Evolutionary conservation across 1,140 invertebrate genomes (phyloP).

Genomic region (Thaumatotibia leucotreta): DNA sequence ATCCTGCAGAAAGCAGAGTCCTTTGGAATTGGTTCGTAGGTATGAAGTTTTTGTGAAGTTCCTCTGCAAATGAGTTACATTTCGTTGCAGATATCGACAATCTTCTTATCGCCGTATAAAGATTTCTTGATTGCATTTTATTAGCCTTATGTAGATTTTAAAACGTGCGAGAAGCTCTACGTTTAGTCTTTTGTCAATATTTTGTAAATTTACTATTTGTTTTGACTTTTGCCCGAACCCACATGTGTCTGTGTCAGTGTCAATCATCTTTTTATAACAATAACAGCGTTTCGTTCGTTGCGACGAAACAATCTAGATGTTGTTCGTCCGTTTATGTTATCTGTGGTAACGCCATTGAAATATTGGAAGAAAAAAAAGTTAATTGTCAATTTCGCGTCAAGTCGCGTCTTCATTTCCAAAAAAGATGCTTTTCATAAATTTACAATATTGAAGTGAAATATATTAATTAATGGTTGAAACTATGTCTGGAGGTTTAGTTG

Average conservation of each 20-base stretch:
- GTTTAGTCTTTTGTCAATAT: background rate
- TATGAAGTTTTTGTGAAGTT: slow-evolving; percentile 81
- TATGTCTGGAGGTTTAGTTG: slow-evolving; percentile 74
- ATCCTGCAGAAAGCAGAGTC: slow-evolving; percentile 85
- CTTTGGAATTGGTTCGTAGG: slow-evolving; percentile 85
- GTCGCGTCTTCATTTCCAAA: background rate
- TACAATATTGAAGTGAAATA: background rate
- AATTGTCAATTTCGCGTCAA: slow-evolving; percentile 1
- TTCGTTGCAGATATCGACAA: slow-evolving; percentile 24
- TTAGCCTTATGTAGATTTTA: too few relatives aligned
- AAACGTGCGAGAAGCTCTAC: background rate
- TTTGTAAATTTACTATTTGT: background rate
- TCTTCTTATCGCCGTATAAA: slow-evolving; percentile 21
- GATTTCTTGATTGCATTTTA: background rate
- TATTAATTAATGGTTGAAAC: slow-evolving; percentile 30
- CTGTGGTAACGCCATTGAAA: background rate
- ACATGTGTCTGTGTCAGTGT: background rate
- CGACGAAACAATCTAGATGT: too few relatives aligned
- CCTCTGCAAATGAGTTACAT: slow-evolving; percentile 40
- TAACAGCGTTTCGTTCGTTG: background rate
- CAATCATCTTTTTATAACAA: background rate
- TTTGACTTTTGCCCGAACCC: background rate
- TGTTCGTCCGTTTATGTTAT: background rate
- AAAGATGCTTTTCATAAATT: slow-evolving; percentile 4
- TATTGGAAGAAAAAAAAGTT: background rate